Percentiles rank a stretch among this genome's conserved stretches.
Conservation (phyloP, 2,113 vertebrate species). For the Dasypus novemcinctus region DNA sequence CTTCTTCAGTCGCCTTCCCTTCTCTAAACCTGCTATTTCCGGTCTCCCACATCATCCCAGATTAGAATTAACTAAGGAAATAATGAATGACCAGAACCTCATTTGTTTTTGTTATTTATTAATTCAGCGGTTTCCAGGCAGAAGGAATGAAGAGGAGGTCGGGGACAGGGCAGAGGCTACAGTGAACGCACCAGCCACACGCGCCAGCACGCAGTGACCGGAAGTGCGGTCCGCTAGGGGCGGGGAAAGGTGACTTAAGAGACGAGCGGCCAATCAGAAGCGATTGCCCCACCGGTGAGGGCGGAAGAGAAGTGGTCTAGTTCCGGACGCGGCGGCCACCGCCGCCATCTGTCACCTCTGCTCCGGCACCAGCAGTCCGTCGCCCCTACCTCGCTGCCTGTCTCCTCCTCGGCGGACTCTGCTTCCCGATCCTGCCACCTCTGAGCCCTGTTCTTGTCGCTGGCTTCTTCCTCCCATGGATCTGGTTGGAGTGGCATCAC, state of each 20-base stretch:
- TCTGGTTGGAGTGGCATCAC: constrained; percentile 72
- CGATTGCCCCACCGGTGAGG: background rate
- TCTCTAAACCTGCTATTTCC: background rate
- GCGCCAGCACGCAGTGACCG: fast-evolving
- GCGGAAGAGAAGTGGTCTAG: constrained; percentile 61
- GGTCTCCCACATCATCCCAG: background rate
- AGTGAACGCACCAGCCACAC: fast-evolving
- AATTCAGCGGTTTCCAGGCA: background rate
- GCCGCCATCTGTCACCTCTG: constrained; percentile 64
- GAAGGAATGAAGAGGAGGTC: background rate
- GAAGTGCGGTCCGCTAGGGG: background rate
- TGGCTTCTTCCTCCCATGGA: constrained; percentile 50
- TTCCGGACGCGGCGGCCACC: constrained; percentile 66
- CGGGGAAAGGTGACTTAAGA: background rate
- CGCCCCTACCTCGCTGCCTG: background rate
- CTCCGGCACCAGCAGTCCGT: background rate
- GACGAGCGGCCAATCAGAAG: constrained; percentile 47
- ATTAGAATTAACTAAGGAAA: background rate
- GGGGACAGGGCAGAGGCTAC: fast-evolving
- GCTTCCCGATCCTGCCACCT: background rate
- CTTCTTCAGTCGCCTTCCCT: background rate
- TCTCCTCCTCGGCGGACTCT: background rate
- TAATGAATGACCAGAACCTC: background rate
- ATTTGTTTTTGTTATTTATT: background rate
- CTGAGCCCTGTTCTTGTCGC: background rate